These are phyloP conservation scores for Garra rufa DNA, from an alignment of 2,113 vertebrate species.

Conservation along the genomic window DNA sequence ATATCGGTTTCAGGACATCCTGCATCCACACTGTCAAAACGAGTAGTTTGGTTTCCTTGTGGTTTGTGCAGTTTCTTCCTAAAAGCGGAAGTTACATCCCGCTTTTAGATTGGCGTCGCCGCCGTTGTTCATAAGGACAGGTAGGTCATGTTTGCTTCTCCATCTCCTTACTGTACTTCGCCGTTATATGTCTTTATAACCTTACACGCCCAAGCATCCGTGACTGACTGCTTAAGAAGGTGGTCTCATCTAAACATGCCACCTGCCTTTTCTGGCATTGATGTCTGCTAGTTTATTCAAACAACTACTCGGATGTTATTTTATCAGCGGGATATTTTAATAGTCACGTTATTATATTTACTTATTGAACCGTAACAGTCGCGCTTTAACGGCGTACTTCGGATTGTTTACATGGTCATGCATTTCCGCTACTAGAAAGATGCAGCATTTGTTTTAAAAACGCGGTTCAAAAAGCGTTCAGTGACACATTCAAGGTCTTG, in stretches of 20 bases:
- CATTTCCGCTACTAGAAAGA: conserved; percentile 14
- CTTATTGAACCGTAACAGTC: not conserved
- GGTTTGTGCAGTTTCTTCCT: conserved; percentile 6
- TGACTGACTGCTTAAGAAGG: not conserved
- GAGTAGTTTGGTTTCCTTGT: not conserved
- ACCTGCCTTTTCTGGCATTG: not conserved
- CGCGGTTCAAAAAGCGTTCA: not conserved
- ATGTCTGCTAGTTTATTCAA: not conserved
- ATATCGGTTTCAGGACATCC: conserved; percentile 9
- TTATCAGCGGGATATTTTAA: not conserved
- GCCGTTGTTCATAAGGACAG: not conserved
- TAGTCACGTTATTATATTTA: not conserved
- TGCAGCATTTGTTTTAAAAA: not conserved
- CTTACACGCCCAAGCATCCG: not conserved
- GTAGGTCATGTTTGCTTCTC: not conserved
- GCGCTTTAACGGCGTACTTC: not conserved
- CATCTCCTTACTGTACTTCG: not conserved
- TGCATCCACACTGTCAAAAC: not conserved
- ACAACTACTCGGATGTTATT: not conserved
- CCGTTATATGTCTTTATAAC: not conserved
- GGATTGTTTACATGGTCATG: conserved; percentile 1
- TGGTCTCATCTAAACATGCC: not conserved
- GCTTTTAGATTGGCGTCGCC: not conserved
- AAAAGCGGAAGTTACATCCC: not conserved
- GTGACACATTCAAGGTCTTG: not conserved